phyloP scores from a whole-genome alignment of 2,797 vertebrate species.

The Urocyon cinereoargenteus region DNA sequence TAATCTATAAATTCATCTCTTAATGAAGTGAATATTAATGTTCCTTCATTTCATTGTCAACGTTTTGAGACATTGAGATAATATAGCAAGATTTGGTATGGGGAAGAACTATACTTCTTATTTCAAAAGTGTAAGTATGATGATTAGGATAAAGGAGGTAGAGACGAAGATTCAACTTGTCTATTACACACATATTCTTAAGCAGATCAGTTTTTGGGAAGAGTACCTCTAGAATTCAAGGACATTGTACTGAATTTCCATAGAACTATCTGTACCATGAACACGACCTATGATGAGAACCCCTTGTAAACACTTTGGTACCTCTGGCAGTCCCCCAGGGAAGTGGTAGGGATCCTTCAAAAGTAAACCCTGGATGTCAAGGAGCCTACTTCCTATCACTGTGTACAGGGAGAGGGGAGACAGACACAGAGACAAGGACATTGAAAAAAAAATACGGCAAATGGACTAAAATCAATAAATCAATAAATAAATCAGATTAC shows the following conservation, averaged over 20 bases:
- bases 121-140: neutral
- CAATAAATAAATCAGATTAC: neutral
- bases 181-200: neutral
- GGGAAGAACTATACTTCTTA: neutral
- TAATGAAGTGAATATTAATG: neutral
- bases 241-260: neutral
- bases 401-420: neutral
- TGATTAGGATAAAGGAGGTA: neutral
- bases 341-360: neutral
- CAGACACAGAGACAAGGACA: neutral
- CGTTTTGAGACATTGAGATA: neutral
- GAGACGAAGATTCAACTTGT: neutral
- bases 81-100: neutral
- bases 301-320: neutral
- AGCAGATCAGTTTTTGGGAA: neutral
- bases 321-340: too few relatives aligned
- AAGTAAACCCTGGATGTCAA: neutral
- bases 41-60: neutral
- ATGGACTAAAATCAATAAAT: neutral
- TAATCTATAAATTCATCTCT: neutral
- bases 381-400: too few relatives aligned
- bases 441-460: neutral
- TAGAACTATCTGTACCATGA: neutral
- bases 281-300: neutral
- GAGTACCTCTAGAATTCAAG: neutral